phyloP scores from a whole-genome alignment of 1,140 invertebrate species.

The Pseudomyrmex concolor region DNA sequence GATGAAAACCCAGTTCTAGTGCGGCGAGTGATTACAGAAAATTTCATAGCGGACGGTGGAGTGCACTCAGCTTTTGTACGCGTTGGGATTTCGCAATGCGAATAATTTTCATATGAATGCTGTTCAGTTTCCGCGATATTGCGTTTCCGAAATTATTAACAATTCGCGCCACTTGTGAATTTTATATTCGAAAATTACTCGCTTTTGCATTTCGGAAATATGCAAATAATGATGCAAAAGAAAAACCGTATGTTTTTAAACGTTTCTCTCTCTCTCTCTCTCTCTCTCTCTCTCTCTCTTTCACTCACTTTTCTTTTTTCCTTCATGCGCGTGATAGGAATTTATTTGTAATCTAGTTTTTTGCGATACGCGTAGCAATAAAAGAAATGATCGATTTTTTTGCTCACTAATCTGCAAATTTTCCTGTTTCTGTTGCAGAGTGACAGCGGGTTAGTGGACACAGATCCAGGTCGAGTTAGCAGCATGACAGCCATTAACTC shows the following conservation, averaged over 20 bases:
- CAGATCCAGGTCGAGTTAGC: constrained; percentile 84
- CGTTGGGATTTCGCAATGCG: constrained; percentile 48
- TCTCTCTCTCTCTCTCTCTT: not conserved
- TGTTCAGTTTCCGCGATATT: constrained; percentile 45
- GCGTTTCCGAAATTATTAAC: constrained; percentile 57
- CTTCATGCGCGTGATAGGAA: not conserved
- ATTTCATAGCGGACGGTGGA: constrained; percentile 44
- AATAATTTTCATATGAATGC: constrained; percentile 55
- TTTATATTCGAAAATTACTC: constrained; percentile 26
- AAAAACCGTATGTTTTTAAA: constrained; percentile 2
- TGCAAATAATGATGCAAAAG: not conserved
- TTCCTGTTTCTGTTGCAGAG: constrained; percentile 82
- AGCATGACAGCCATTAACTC: constrained; percentile 86
- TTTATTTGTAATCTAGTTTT: not conserved
- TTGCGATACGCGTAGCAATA: not conserved
- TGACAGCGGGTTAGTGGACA: constrained; percentile 85
- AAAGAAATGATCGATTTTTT: constrained; percentile 55
- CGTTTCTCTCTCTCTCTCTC: not conserved
- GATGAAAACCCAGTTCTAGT: constrained; percentile 30
- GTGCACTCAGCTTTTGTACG: constrained; percentile 59
- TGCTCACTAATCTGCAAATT: constrained; percentile 29
- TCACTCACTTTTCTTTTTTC: not conserved
- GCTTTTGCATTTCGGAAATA: constrained; percentile 1
- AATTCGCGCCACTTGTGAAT: constrained; percentile 21
- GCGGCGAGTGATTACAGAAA: constrained; percentile 42